Conservation (phyloP, 2,888 invertebrate species). For the Unio pictorum region DNA sequence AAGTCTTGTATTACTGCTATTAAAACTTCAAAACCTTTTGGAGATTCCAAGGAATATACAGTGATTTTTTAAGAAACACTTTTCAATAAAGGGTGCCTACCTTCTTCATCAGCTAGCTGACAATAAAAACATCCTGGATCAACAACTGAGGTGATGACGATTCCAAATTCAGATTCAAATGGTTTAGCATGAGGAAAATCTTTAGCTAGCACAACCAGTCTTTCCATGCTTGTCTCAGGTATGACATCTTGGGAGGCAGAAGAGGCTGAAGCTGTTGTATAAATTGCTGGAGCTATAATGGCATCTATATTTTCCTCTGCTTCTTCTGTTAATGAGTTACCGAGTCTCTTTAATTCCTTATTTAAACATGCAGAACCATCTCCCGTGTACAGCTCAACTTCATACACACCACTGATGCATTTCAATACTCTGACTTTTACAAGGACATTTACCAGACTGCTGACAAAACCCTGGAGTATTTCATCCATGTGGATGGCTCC, state of each 20-base stretch:
- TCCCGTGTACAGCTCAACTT: conserved; percentile 21
- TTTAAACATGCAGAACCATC: conserved; percentile 9
- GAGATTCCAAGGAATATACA: no score
- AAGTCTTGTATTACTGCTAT: not conserved
- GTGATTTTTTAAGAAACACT: no score
- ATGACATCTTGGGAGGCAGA: conserved; percentile 14
- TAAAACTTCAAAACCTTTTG: not conserved
- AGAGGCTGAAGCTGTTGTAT: not conserved
- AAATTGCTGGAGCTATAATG: not conserved
- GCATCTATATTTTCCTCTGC: not conserved
- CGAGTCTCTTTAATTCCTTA: no score
- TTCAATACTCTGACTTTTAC: conserved; percentile 16
- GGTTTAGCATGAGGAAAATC: conserved; percentile 23
- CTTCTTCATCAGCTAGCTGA: conserved; percentile 20
- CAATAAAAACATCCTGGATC: conserved; percentile 39
- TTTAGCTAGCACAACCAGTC: conserved; percentile 23
- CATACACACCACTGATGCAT: conserved; percentile 21
- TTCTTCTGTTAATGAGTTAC: no score
- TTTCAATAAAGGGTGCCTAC: conserved; percentile 3
- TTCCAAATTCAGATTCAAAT: conserved; percentile 12
- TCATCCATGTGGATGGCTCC: conserved; percentile 7
- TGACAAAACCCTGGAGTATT: conserved; percentile 11
- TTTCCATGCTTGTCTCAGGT: conserved; percentile 9
- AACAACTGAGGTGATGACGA: conserved; percentile 34
- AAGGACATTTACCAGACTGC: conserved; percentile 9